Conservation (phyloP, 2,113 vertebrate species). For the Hiodon alosoides region DNA sequence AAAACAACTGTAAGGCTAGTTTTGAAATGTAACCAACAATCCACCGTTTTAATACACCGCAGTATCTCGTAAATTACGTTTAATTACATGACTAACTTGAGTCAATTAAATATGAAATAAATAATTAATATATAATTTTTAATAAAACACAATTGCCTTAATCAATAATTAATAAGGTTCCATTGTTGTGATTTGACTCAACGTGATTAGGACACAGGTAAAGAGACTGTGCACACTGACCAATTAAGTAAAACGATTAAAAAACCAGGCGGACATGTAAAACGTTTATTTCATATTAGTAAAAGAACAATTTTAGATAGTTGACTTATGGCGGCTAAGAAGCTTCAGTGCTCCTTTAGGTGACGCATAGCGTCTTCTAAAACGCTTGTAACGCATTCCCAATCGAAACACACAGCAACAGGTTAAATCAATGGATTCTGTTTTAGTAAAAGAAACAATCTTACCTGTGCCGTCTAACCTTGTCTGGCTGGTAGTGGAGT, state of each 20-base stretch:
- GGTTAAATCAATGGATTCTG: not conserved
- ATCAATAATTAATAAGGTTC: slow-evolving; percentile 55
- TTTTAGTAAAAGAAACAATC: slow-evolving; percentile 45
- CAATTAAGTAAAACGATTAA: not conserved
- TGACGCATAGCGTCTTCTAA: no score
- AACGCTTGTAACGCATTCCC: no score
- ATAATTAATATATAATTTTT: slow-evolving; percentile 39
- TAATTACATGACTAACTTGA: slow-evolving; percentile 49
- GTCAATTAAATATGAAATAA: slow-evolving; percentile 72
- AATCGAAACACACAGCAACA: not conserved
- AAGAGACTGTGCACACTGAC: not conserved
- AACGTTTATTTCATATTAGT: no score
- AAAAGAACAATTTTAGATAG: no score
- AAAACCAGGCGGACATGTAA: not conserved
- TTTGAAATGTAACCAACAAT: not conserved
- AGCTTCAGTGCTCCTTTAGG: no score
- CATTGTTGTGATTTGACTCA: slow-evolving; percentile 48
- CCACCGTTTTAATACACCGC: slow-evolving; percentile 41
- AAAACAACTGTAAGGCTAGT: no score
- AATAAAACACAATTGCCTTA: slow-evolving; percentile 51
- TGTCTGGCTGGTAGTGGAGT: slow-evolving; percentile 80
- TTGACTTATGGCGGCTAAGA: no score
- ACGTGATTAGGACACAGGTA: slow-evolving; percentile 34
- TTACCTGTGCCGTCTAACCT: slow-evolving; percentile 96
- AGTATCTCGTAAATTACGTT: slow-evolving; percentile 60